These are phyloP conservation scores for Lordiphosa clarofinis DNA, from an alignment of 1,140 invertebrate species.

Conservation along the genomic window DNA sequence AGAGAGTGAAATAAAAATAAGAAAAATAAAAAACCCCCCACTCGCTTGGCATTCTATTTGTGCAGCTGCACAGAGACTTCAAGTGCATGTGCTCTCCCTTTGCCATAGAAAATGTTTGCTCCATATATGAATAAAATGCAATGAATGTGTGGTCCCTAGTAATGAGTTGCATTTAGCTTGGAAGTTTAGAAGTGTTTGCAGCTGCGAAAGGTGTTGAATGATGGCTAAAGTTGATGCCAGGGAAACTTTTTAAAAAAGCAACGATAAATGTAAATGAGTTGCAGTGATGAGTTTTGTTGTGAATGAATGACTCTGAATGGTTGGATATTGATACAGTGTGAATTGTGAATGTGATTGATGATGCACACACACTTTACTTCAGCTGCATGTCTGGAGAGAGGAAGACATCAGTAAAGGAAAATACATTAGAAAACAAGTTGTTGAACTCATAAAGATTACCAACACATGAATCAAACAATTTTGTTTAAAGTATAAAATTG, in stretches of 20 bases:
- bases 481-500: no score
- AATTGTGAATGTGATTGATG: no score
- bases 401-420: not conserved
- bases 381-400: no score
- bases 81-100: constrained; percentile 59
- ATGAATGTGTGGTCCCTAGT: constrained; percentile 36
- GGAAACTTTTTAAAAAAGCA: no score
- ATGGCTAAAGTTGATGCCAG: no score
- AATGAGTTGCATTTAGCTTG: constrained; percentile 69
- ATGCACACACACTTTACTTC: not conserved
- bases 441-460: no score
- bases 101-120: constrained; percentile 64
- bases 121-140: constrained; percentile 15
- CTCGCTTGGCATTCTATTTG: constrained; percentile 62
- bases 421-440: no score
- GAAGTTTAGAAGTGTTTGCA: no score
- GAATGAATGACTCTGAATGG: constrained; percentile 30
- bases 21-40: constrained; percentile 20
- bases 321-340: constrained; percentile 21
- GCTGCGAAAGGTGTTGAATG: no score
- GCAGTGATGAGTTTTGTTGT: constrained; percentile 1
- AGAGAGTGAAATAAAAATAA: constrained; percentile 1
- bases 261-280: no score
- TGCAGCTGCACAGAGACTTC: constrained; percentile 52
- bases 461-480: no score